Evolutionary conservation across 1,140 invertebrate genomes (phyloP).

Genomic region (Portunus trituberculatus): DNA sequence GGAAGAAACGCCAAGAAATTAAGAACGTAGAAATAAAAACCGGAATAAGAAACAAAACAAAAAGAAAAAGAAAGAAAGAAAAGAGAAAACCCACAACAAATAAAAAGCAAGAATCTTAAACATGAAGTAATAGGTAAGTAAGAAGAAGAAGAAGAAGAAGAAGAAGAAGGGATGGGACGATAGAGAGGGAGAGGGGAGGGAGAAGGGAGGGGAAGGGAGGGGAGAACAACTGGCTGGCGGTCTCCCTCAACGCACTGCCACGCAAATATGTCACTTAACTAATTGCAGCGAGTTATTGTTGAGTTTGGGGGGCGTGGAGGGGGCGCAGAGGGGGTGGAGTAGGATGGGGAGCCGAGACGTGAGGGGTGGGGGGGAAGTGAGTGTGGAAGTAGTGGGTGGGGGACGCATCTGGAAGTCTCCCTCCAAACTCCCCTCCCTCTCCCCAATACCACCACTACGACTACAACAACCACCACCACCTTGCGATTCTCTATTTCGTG

Average conservation of each 20-base stretch:
- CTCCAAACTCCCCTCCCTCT: no score
- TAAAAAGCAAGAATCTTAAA: no score
- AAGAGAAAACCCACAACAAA: no score
- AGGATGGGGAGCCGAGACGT: neutral
- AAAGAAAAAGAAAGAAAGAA: no score
- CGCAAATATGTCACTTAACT: slow-evolving; percentile 75
- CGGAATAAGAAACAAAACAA: no score
- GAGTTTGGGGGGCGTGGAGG: slow-evolving; percentile 27
- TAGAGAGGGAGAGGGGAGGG: neutral
- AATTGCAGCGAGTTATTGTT: slow-evolving; percentile 70
- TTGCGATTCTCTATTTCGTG: slow-evolving; percentile 65
- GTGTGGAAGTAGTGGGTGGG: no score
- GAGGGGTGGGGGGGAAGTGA: no score
- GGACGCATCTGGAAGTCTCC: no score
- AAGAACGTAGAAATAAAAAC: no score
- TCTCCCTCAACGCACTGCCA: neutral
- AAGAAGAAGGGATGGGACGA: neutral
- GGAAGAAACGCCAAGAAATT: no score
- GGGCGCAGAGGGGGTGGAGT: neutral
- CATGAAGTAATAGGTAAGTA: no score
- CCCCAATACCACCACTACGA: neutral
- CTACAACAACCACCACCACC: neutral
- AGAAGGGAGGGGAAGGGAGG: neutral
- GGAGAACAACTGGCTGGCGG: neutral
- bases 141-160: neutral